Base-by-base conservation (phyloP, 2,113 vertebrate species). In the Peromyscus polionotus region DNA sequence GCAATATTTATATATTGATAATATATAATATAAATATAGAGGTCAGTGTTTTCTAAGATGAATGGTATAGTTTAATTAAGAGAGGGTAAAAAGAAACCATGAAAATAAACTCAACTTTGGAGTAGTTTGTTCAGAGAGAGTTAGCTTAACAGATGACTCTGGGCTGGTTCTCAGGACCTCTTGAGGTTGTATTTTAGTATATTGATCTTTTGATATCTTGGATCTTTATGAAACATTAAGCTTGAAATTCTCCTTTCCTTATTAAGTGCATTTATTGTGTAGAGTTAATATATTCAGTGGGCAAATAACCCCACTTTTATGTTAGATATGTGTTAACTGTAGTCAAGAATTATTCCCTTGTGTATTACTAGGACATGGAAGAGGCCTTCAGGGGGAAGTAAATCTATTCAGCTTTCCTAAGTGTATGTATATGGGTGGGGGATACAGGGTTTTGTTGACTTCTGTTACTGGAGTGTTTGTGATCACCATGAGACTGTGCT, bases 201-300 rank as follows among this genome's bases (percentile, higher is more conserved):
- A 31, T 89, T 48, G 42, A 65, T 88, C 83, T 95, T 96, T 96
- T 85, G 33, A 28, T 95, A 83, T 45, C 1, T 89, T 81, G 39
- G 17, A 36, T 24, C 7, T 97, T 95, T 93, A 51, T 92, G 63
- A 92, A 90, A 84, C 22, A 59, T 67, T 91, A 75, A 90, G 42
- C 54, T 93, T 94, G 79, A 83, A 96, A 59, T 77, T 57, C 36
- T n/a, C 11, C n/a, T 93, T 92, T 94, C 63, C 57, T 94, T 90
- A 28, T 72, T 94, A 93, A 12, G 28, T 75, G 54, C 10, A 59
- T 88, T 79, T 96, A 54, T 95, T 83, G 4, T 83, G 3, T 61
- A 79, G 79, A 90, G 3, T 7, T 36, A 73, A 36, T 57, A 9
- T 57, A 76, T 28, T 94, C 42, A 85, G 3, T 63, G 83, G 72